Conservation (phyloP, 30 jellyfish, hydroid and myxozoan genomes). For the Aurelia sp. region DNA sequence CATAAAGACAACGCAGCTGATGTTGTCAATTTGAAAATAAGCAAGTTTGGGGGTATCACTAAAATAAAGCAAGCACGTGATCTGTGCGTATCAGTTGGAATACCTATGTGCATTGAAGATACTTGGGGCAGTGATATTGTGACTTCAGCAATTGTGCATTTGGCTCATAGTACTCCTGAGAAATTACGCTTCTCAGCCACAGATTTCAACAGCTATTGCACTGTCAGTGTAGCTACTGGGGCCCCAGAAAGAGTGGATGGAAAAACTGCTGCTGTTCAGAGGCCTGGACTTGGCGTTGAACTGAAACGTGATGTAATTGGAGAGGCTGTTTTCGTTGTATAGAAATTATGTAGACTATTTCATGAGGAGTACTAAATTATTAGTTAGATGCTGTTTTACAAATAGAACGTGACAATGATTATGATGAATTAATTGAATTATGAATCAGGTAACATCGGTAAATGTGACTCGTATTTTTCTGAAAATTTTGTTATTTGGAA, state of each 20-base stretch:
- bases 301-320: slow-evolving; percentile 43
- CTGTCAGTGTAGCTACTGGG: slow-evolving; percentile 52
- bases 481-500: no score
- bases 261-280: slow-evolving; percentile 28
- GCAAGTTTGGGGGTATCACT: slow-evolving; percentile 66
- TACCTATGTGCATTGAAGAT: slow-evolving; percentile 74
- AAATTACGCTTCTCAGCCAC: slow-evolving; percentile 60
- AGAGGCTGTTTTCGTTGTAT: slow-evolving; percentile 25
- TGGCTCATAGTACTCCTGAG: slow-evolving; percentile 74
- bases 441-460: no score
- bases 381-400: no score
- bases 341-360: neutral
- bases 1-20: slow-evolving; percentile 54
- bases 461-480: no score
- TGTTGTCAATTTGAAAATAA: slow-evolving; percentile 55
- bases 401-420: no score
- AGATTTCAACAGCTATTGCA: slow-evolving; percentile 63
- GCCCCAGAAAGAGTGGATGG: slow-evolving; percentile 52
- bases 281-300: slow-evolving; percentile 73
- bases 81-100: slow-evolving; percentile 60
- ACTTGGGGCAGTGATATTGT: slow-evolving; percentile 76
- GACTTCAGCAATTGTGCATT: slow-evolving; percentile 38
- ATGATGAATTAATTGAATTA: no score
- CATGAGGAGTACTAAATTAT: no score
- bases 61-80: slow-evolving; percentile 64